Evolutionary conservation across 2,888 invertebrate genomes (phyloP), one percentile per base, ranked within the genome.

Genomic region (Macroteleia sp.): DNA sequence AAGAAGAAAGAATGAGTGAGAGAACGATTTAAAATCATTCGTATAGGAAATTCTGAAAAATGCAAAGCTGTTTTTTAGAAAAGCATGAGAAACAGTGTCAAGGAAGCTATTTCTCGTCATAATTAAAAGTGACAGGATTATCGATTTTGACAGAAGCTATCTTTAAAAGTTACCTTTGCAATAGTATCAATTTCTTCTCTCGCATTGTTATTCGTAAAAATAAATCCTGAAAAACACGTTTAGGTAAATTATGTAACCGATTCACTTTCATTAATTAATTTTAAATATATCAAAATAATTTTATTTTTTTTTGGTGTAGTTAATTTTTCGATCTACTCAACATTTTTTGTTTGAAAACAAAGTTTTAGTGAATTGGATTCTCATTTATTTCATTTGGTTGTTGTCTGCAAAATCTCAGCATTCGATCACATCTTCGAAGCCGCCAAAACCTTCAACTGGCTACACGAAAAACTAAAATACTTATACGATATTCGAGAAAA

Each of bases 381-480:
- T 52, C 57, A 66, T 73, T 64, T 42, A 62, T 73, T 20, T 71
- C 32, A n/a, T 39, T 17, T 6, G 57, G 10, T 44, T 8, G 36
- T 46, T 64, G 36, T 56, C 25, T 22, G 54, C 17, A 34, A 73
- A 66, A 73, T 73, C 73, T 73, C 28, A 50, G 16, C 44, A 14
- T 52, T 74, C 59, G 64, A 74, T 74, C 57, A 54, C 54, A 52
- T 71, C 34, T n/a, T 8, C n/a, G 34, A 36, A 56, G 44, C 48
- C 48, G 34, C 71, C 54, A 54, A 70, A 59, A 36, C 46, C 42
- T 61, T 61, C 36, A 42, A 61, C 44, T 16, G 16, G 36, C 17
- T 28, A 32, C 6, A 59, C 48, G 57, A 66, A 74, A 66, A 74
- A 52, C 59, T 59, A 59, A 67, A 61, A 74, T 73, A 64, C 73